Evolutionary conservation across 2,888 invertebrate species (phyloP), one percentile per base, ranked within the genome.

Genomic region (Erebia palarica): DNA sequence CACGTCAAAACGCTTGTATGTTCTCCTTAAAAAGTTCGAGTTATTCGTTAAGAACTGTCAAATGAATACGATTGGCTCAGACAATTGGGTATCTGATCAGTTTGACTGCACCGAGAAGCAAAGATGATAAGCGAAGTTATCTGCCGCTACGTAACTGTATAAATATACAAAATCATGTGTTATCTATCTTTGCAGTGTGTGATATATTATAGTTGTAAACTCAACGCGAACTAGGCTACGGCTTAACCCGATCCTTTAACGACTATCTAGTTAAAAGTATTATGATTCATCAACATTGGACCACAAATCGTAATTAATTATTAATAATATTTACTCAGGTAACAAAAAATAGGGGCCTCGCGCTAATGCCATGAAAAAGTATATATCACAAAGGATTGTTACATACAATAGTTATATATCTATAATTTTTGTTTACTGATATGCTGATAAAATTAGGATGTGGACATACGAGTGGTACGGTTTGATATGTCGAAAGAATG

Each of bases 261-360:
- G 83, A 82, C 91, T 92, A 93, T 89, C 88, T 92, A 91, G 86
- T 87, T 89, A 86, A 86, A 81, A 89, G 85, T 90, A 90, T 91
- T 86, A 90, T 91, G 92, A 90, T 91, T 91, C 90, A 87, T 90
- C 87, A 92, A 92, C 90, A 93, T 94, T 94, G 93, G 93, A 93
- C 93, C 93, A 91, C 93, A 89, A 85, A 91, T 92, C 84, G 90
- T 92, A 91, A 90, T 90, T 90, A 89, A 89, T 91, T 89, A 91
- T 88, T 86, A 86, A 87, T 90, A 90, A 88, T 91, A 91, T 90
- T 87, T 89, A 92, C 89, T 94, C 93, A 94, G 93, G 93, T 93
- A 94, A 94, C 93, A 92, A 92, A 92, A 91, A 91, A 84, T 86
- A 85, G 90, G 84, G 82, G 80, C 81, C 88, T 81, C 89, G 87